These are phyloP conservation scores for Clistopyga incitator DNA, from an alignment of 2,888 invertebrate genomes.

Conservation along the genomic window DNA sequence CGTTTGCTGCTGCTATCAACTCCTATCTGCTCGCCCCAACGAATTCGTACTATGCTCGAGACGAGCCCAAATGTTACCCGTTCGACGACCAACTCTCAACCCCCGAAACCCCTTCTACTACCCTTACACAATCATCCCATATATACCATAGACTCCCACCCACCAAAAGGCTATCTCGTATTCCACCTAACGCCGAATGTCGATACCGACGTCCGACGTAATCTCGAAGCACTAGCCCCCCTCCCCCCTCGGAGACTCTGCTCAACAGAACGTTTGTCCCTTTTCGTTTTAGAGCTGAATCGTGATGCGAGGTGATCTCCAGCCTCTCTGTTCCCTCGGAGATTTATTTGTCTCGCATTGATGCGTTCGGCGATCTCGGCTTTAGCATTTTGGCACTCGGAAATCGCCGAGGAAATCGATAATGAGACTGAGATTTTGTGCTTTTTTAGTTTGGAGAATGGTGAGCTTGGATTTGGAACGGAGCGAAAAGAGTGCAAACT, in stretches of 20 bases:
- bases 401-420: background rate
- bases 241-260: background rate
- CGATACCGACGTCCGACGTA: conserved; percentile 69
- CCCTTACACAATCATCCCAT: conserved; percentile 14
- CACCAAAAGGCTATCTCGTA: conserved; percentile 58
- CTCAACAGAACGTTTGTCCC: conserved; percentile 2
- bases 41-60: conserved; percentile 27
- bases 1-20: conserved; percentile 36
- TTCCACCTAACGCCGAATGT: conserved; percentile 71
- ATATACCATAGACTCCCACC: conserved; percentile 13
- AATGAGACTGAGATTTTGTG: too few species aligned
- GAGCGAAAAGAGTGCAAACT: too few species aligned
- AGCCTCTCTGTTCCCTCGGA: conserved; percentile 42
- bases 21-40: conserved; percentile 39
- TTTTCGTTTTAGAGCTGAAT: conserved; percentile 28
- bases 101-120: background rate
- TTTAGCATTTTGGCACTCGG: background rate
- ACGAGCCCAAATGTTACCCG: conserved; percentile 9
- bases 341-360: conserved; percentile 44
- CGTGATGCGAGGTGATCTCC: conserved; percentile 19
- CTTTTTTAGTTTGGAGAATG: too few species aligned
- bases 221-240: conserved; percentile 30
- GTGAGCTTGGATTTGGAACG: too few species aligned
- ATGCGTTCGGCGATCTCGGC: background rate
- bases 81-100: background rate